Base-by-base conservation (phyloP, 2,888 invertebrate species). In the Cylloceria caligata region DNA sequence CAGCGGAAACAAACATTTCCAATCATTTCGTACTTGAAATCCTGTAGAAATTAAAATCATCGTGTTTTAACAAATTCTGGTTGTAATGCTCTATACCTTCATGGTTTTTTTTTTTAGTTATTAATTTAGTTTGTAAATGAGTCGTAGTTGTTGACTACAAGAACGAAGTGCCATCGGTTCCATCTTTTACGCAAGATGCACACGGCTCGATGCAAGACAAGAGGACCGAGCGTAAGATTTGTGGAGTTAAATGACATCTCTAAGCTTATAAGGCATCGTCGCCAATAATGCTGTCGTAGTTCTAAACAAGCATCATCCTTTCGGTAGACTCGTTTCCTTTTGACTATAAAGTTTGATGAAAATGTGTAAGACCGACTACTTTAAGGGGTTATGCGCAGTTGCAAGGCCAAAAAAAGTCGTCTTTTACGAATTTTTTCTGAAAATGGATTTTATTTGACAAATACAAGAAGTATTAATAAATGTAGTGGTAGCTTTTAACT, bases 31-130 rank as follows among this genome's bases (percentile, higher is more conserved):
- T 52, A 4, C 34, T 21, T 24, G 11, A 13, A 11, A 49, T 39
- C 52, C 16, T 64, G 49, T 11, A 74, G 39, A 11, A 27, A 64
- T 52, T 1, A 73, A 64, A 64, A 64, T 52, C 39, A 39, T 52
- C 72, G 34, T 47, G 9, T 6, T 34, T 24, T 52, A 27, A 3
- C 52, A n/a, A 16, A 39, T 13, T n/a, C n/a, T 9, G 36, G 24
- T 62, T n/a, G n/a, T n/a, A n/a, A n/a, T n/a, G n/a, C 0, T 39
- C 11, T 39, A 13, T n/a, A 24, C 13, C 27, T 5, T 42, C 3
- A 11, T 39, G 7, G 0, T 45, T 3, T n/a, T 19, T n/a, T 19
- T 36, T 11, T 34, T 49, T 11, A 68, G 27, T 1, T 30, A 13
- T 11, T 19, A 27, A 21, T 49, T 49, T 49, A 21, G 21, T 47